A percentile compares a stretch with the other conserved stretches of the same genome.
phyloP scores from a whole-genome alignment of 1,140 invertebrate species.

The Melanaphis sacchari region DNA sequence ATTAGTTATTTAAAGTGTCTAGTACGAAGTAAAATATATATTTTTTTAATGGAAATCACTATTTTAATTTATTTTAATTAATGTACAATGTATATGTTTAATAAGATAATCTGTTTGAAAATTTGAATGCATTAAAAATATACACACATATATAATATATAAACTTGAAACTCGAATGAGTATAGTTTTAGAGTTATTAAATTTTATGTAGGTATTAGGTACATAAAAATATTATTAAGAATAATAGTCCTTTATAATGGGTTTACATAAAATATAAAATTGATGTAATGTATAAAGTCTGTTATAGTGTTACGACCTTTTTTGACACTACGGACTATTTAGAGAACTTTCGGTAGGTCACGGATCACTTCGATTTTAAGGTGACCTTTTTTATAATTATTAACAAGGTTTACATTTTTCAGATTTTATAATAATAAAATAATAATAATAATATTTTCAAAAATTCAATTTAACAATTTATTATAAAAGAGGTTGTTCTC shows the following conservation, averaged over 20 bases:
- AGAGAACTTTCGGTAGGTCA: not conserved
- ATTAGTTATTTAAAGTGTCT: not conserved
- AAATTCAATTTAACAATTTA: not conserved
- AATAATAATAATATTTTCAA: not conserved
- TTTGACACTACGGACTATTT: not conserved
- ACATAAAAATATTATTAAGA: conserved; percentile 5
- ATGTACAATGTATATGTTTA: not conserved
- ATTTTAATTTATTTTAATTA: too few relatives aligned
- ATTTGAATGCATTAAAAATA: not conserved
- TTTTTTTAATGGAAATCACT: too few relatives aligned
- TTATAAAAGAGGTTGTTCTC: not conserved
- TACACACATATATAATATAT: too few relatives aligned
- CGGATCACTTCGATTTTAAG: not conserved
- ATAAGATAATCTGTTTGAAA: not conserved
- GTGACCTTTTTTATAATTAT: not conserved
- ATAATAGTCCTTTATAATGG: not conserved
- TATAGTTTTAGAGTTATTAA: not conserved
- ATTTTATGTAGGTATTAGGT: not conserved
- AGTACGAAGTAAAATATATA: too few relatives aligned
- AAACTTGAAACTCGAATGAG: not conserved
- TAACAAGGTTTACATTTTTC: not conserved
- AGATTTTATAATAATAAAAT: not conserved
- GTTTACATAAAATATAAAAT: not conserved
- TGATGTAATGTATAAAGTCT: not conserved
- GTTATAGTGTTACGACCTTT: not conserved